phyloP scores from a whole-genome alignment of 2,888 invertebrate species.

The Coelopa pilipes region DNA sequence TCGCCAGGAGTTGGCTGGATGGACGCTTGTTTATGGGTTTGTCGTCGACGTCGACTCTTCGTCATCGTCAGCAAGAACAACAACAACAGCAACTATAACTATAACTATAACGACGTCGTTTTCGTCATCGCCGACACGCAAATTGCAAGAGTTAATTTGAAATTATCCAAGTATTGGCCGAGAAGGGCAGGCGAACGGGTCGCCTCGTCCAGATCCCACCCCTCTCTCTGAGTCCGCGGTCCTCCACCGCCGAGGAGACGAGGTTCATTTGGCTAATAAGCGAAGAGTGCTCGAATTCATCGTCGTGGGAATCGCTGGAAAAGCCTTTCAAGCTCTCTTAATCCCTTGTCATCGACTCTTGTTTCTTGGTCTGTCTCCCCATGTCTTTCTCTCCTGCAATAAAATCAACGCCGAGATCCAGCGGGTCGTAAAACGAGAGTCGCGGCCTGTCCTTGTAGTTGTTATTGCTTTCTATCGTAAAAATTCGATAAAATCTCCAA shows the following conservation, averaged over 20 bases:
- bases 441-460: too few relatives aligned
- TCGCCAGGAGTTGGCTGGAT: background rate
- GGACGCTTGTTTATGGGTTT: slow-evolving; percentile 18
- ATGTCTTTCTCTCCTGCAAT: too few relatives aligned
- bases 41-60: background rate
- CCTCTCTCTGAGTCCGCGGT: too few relatives aligned
- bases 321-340: background rate
- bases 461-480: too few relatives aligned
- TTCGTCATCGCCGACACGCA: slow-evolving; percentile 26
- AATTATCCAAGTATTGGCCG: slow-evolving; percentile 14
- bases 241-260: too few relatives aligned
- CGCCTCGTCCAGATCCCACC: background rate
- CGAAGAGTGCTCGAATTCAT: slow-evolving; percentile 1
- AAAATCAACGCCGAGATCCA: too few relatives aligned
- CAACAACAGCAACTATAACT: too few relatives aligned
- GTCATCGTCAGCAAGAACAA: background rate
- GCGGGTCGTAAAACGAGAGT: too few relatives aligned
- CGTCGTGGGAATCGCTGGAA: background rate
- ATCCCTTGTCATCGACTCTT: background rate
- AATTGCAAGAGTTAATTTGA: slow-evolving; percentile 31
- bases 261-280: background rate
- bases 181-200: background rate
- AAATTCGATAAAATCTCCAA: too few relatives aligned
- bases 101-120: slow-evolving; percentile 1
- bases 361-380: background rate